Base-by-base conservation (phyloP, 1,140 invertebrate genomes). In the Zeugodacus cucurbitae region DNA sequence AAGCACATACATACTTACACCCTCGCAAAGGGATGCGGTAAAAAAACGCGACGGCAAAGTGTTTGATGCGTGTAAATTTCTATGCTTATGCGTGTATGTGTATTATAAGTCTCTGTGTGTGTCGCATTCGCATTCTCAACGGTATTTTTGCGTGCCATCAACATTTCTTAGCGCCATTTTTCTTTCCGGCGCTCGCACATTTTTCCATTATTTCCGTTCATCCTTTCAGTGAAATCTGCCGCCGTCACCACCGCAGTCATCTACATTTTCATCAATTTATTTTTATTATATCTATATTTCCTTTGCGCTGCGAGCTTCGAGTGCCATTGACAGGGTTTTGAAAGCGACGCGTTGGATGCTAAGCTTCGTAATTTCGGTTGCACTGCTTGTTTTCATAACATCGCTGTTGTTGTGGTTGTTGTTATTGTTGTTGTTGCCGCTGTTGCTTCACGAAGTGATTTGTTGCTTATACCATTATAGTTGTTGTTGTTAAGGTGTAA, bases 61-160 rank as follows among this genome's bases (percentile, higher is more conserved):
- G 14, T 70, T 37, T 34, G 26, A 17, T 70, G 64, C 64, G 17
- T 70, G 26, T 70, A 11, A 54, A 54, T 54, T 54, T 54, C 14
- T 54, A 20, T 54, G 48, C 11, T 2, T 48, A 3, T 11, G 44
- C 14, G 44, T 48, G 44, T 14, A 48, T 8, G 44, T 48, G 8
- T 48, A 48, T 48, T 54, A 4, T 17, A 17, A 0, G 48, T 2
- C 11, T 54, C 22, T 67, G 29, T 82, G 41, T 82, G n/a, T 34
- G 70, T 44, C 7, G 22, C 32, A 41, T n/a, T n/a, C 34, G 37
- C 29, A 67, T 17, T 67, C 64, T 29, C 67, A 34, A 14, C 20
- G 67, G 74, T 48, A 82, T 82, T 82, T 82, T 44, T 29, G 41
- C n/a, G 41, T 48, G 20, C 26, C 41, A 82, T 82, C 74, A 82